phyloP scores from a whole-genome alignment of 2,113 vertebrate species.

The Jaculus jaculus region DNA sequence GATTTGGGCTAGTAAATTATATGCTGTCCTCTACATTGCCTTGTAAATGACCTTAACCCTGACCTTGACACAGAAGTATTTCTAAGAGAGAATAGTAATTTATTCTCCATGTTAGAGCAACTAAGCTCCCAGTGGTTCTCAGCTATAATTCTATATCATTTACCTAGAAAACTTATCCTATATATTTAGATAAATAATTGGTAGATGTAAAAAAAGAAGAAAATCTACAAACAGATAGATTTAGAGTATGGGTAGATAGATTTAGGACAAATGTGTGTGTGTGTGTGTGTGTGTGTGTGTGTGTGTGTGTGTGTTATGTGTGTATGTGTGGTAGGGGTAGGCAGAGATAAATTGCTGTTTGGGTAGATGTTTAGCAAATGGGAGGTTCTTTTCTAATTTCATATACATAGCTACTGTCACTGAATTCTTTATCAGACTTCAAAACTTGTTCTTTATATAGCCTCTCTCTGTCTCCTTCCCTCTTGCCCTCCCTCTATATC shows the following conservation, averaged over 20 bases:
- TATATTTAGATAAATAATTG: slow-evolving; percentile 45
- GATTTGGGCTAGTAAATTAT: slow-evolving; percentile 76
- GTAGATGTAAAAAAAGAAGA: not conserved
- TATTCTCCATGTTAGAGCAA: slow-evolving; percentile 67
- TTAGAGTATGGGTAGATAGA: not conserved
- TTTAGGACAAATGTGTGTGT: not conserved
- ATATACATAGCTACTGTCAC: not conserved
- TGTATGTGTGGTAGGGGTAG: no score
- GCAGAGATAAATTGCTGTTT: not conserved
- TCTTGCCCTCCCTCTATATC: not conserved
- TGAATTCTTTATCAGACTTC: not conserved
- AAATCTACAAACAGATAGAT: not conserved
- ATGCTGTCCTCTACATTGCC: slow-evolving; percentile 66
- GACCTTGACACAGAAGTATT: slow-evolving; percentile 75
- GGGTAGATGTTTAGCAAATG: not conserved
- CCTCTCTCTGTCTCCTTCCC: not conserved
- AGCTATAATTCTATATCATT: slow-evolving; percentile 54
- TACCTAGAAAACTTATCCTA: slow-evolving; percentile 24
- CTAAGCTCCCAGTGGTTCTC: slow-evolving; percentile 29
- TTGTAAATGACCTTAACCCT: slow-evolving; percentile 75
- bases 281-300: no score
- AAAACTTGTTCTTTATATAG: not conserved
- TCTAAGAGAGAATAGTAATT: slow-evolving; percentile 71
- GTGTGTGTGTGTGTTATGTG: no score
- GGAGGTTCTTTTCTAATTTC: not conserved